Evolutionary conservation across 1,140 invertebrate species (phyloP).

Genomic region (Amphibalanus amphitrite): DNA sequence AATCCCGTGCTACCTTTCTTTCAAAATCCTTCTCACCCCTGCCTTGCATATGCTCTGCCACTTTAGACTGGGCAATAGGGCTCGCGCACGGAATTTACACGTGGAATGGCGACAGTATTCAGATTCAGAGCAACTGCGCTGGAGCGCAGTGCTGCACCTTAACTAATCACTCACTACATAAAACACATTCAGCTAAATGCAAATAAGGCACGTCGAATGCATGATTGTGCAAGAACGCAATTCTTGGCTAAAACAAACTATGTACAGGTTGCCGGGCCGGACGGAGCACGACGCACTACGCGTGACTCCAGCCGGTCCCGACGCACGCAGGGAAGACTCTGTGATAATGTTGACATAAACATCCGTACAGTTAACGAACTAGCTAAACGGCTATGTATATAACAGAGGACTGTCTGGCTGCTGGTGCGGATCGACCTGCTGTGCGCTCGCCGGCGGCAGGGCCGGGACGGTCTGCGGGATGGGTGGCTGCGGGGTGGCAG

Average conservation of each 20-base stretch:
- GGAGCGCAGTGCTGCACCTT: not conserved
- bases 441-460: not conserved
- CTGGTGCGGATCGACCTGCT: not conserved
- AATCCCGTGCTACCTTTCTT: no score
- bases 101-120: not conserved
- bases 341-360: not conserved
- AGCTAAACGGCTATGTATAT: not conserved
- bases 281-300: not conserved
- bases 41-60: no score
- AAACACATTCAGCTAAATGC: constrained; percentile 1
- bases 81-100: not conserved
- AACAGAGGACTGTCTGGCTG: not conserved
- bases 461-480: no score
- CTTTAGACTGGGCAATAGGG: not conserved
- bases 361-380: not conserved
- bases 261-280: not conserved
- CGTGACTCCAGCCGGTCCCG: no score
- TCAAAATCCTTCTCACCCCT: no score
- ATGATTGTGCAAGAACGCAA: constrained; percentile 1
- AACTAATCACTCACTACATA: not conserved
- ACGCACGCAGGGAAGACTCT: not conserved
- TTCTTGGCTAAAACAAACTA: not conserved
- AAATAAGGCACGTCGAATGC: constrained; percentile 1
- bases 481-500: not conserved
- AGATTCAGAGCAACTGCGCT: not conserved